phyloP scores from a whole-genome alignment of 1,140 invertebrate genomes.

The Aphaenogaster floridana region DNA sequence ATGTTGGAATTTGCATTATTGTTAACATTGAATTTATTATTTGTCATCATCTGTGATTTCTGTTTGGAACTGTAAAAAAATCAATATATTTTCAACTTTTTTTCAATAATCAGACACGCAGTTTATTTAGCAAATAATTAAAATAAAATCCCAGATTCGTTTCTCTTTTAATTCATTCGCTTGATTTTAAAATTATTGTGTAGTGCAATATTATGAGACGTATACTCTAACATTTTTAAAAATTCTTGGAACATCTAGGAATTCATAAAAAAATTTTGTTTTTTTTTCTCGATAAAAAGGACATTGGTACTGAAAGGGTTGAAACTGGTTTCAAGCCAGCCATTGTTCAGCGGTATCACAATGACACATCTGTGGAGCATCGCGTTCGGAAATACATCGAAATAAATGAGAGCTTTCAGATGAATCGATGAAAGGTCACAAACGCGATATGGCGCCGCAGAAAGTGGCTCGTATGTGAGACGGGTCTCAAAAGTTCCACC shows the following conservation, averaged over 20 bases:
- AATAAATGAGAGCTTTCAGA: constrained; percentile 51
- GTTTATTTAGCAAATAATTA: not conserved
- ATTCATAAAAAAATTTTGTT: not conserved
- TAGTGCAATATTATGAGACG: not conserved
- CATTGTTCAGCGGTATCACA: constrained; percentile 31
- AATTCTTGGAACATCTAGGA: not conserved
- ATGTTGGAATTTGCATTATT: not conserved
- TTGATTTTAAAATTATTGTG: constrained; percentile 10
- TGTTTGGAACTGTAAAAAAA: not conserved
- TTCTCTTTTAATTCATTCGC: not conserved
- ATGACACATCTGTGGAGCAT: not conserved
- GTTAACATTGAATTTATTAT: not conserved
- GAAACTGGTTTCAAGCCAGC: not conserved
- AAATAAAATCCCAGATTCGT: not conserved
- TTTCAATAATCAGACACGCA: not conserved
- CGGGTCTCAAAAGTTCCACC: constrained; percentile 35
- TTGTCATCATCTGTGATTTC: not conserved
- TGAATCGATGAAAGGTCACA: constrained; percentile 54
- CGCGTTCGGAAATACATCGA: constrained; percentile 21
- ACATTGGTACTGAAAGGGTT: not conserved
- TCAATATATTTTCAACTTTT: not conserved
- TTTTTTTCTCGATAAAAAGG: not conserved
- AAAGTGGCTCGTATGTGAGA: constrained; percentile 27
- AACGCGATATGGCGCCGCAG: not conserved
- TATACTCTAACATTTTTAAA: constrained; percentile 13